Evolutionary conservation across 2,797 vertebrate species (phyloP).

Genomic region (Petrocephalus schoutedeni): DNA sequence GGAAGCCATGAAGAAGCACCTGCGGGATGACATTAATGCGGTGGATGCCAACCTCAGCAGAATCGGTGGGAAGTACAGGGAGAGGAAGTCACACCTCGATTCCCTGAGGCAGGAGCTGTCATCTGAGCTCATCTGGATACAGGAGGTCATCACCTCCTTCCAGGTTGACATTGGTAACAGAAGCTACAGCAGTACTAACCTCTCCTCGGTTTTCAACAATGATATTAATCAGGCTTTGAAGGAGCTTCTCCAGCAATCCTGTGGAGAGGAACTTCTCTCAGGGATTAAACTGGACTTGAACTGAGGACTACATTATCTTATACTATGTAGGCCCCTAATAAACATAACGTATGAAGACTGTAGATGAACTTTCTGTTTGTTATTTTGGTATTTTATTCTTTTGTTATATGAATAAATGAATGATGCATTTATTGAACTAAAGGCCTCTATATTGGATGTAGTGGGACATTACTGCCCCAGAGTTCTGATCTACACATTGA

Average conservation of each 20-base stretch:
- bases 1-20: conserved; percentile 63
- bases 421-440: background rate
- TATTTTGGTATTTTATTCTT: background rate
- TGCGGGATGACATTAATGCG: conserved; percentile 67
- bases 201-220: conserved; percentile 50
- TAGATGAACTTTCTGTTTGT: background rate
- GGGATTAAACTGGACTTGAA: conserved; percentile 53
- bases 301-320: background rate
- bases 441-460: background rate
- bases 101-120: conserved; percentile 70
- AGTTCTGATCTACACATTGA: background rate
- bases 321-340: background rate
- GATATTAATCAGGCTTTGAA: conserved; percentile 63
- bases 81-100: conserved; percentile 67
- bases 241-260: conserved; percentile 63
- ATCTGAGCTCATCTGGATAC: conserved; percentile 71
- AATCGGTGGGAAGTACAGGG: conserved; percentile 56
- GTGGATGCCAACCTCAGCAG: conserved; percentile 54
- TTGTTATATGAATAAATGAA: background rate
- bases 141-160: conserved; percentile 65
- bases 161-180: conserved; percentile 49
- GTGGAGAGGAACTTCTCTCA: conserved; percentile 57
- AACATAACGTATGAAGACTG: background rate
- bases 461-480: background rate
- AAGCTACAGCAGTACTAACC: conserved; percentile 37